Evolutionary conservation across 1,140 invertebrate genomes (phyloP).

Genomic region (Whitmania pigra): DNA sequence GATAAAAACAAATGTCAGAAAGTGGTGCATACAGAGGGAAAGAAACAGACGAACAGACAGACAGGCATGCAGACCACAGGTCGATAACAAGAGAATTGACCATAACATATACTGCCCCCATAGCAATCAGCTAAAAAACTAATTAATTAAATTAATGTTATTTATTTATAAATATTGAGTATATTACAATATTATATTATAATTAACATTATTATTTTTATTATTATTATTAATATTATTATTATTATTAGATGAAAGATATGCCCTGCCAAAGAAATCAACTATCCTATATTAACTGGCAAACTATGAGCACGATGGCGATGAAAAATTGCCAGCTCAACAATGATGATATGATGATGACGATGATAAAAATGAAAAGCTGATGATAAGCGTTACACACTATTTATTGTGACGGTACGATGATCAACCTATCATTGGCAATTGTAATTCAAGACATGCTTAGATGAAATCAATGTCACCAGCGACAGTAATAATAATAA

Average conservation of each 20-base stretch:
- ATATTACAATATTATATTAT: neutral
- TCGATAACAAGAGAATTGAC: neutral
- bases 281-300: too few relatives aligned
- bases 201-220: neutral
- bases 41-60: too few relatives aligned
- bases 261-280: too few relatives aligned
- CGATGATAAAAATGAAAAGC: neutral
- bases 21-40: too few relatives aligned
- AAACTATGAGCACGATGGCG: too few relatives aligned
- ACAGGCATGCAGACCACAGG: neutral
- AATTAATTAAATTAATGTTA: neutral
- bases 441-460: too few relatives aligned
- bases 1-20: too few relatives aligned
- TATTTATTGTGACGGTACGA: too few relatives aligned
- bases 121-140: neutral
- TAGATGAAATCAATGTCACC: too few relatives aligned
- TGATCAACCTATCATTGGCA: too few relatives aligned
- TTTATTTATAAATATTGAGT: too few relatives aligned
- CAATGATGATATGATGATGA: neutral
- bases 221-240: neutral
- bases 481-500: too few relatives aligned
- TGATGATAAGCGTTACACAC: neutral
- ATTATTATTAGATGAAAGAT: neutral
- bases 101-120: neutral
- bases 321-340: neutral